These are phyloP conservation scores for Ichneumon xanthorius DNA, from an alignment of 2,888 invertebrate genomes.

Conservation along the genomic window DNA sequence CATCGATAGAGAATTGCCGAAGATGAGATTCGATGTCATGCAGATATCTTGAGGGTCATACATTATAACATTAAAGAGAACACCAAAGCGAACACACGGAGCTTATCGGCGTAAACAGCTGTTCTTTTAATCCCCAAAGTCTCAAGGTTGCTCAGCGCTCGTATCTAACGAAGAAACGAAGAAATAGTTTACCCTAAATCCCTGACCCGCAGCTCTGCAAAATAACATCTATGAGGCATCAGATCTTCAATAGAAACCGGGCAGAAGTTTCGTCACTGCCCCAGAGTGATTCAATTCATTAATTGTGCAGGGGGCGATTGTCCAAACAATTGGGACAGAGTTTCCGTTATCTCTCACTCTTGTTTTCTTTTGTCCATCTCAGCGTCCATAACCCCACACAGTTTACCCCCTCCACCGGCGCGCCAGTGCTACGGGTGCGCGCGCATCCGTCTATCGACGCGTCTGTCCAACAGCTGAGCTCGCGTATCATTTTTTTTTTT, in stretches of 20 bases:
- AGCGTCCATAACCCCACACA: background rate
- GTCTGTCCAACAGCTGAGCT: conserved; percentile 1
- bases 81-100: background rate
- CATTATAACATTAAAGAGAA: no score
- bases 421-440: background rate
- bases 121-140: background rate
- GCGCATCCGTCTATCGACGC: background rate
- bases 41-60: no score
- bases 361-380: conserved; percentile 1
- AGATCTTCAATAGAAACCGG: background rate
- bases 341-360: background rate
- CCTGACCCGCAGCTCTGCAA: background rate
- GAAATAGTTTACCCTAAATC: background rate
- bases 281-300: background rate
- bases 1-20: no score
- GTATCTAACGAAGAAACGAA: background rate
- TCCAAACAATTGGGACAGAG: background rate
- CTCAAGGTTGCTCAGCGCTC: background rate
- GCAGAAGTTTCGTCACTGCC: background rate
- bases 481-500: conserved; percentile 18
- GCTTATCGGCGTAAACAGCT: background rate
- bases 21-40: no score
- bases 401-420: background rate
- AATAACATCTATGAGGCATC: background rate
- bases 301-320: background rate